Conservation (phyloP, 2,888 invertebrate genomes). For the Drosophila kokeensis region DNA sequence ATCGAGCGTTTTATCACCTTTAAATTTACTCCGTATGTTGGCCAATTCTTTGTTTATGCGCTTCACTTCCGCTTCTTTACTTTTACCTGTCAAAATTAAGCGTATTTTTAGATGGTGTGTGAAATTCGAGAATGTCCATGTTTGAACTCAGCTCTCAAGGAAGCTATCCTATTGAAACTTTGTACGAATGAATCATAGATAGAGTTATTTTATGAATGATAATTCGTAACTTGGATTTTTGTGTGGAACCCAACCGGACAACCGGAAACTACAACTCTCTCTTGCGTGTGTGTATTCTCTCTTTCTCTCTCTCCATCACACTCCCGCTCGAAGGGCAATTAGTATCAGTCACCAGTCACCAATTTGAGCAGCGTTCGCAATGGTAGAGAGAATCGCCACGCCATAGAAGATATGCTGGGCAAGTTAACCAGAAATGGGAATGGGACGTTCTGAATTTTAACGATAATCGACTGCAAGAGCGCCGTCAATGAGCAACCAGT, state of each 20-base stretch:
- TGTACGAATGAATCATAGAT: neutral
- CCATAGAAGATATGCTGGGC: conserved; percentile 56
- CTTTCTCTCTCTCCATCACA: neutral
- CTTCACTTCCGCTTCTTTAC: conserved; percentile 99
- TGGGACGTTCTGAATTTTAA: conserved; percentile 39
- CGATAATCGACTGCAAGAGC: conserved; percentile 53
- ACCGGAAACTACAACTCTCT: conserved; percentile 46
- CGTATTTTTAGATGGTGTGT: neutral
- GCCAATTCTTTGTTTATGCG: conserved; percentile 99
- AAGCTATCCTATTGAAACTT: neutral
- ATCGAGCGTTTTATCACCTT: conserved; percentile 99
- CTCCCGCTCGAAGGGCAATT: conserved; percentile 48
- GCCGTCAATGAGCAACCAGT: conserved; percentile 8
- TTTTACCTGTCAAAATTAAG: conserved; percentile 90
- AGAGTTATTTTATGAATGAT: neutral
- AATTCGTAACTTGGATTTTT: neutral
- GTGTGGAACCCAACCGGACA: conserved; percentile 1
- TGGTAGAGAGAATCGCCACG: conserved; percentile 20
- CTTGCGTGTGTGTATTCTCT: conserved; percentile 13
- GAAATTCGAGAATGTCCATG: neutral
- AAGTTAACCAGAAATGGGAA: conserved; percentile 39
- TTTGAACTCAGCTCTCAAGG: neutral
- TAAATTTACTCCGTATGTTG: conserved; percentile 99
- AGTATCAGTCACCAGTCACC: conserved; percentile 78
- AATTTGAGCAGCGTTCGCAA: conserved; percentile 20